phyloP scores from a whole-genome alignment of 2,888 invertebrate species.

The Hoplodrina ambigua region DNA sequence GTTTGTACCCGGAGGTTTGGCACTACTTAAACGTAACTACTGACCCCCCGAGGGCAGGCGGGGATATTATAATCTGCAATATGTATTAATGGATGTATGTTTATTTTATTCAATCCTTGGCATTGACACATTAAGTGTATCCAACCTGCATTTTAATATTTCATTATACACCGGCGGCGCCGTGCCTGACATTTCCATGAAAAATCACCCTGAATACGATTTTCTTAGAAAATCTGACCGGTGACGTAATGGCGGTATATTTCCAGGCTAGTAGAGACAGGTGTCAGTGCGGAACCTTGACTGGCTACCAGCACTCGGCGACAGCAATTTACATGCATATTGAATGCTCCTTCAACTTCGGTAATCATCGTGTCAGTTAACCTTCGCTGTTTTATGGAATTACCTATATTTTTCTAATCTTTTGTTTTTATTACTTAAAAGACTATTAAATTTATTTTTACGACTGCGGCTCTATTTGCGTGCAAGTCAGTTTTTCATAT shows the following conservation, averaged over 20 bases:
- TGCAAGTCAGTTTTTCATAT: background rate
- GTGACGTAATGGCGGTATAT: constrained; percentile 50
- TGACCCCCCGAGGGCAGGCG: constrained; percentile 8
- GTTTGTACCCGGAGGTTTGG: constrained; percentile 15
- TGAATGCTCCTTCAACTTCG: constrained; percentile 44
- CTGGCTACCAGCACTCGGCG: constrained; percentile 36
- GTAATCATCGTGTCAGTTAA: constrained; percentile 39
- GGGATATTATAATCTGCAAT: constrained; percentile 20
- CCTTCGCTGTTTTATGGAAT: constrained; percentile 19
- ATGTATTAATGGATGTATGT: constrained; percentile 37
- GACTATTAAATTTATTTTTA: background rate
- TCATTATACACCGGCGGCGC: constrained; percentile 64
- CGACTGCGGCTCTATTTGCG: background rate
- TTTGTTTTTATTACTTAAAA: constrained; percentile 25
- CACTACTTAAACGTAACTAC: constrained; percentile 20
- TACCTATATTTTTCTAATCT: background rate
- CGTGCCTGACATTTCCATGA: constrained; percentile 69
- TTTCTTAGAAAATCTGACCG: constrained; percentile 50
- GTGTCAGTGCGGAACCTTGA: constrained; percentile 54
- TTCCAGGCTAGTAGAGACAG: constrained; percentile 43
- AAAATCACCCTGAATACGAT: constrained; percentile 62
- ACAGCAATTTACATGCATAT: constrained; percentile 61
- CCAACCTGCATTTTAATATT: constrained; percentile 77
- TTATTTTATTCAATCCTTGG: constrained; percentile 70
- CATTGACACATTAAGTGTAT: constrained; percentile 82